phyloP scores from a whole-genome alignment of 2,797 vertebrate species.

The Lates japonicus region DNA sequence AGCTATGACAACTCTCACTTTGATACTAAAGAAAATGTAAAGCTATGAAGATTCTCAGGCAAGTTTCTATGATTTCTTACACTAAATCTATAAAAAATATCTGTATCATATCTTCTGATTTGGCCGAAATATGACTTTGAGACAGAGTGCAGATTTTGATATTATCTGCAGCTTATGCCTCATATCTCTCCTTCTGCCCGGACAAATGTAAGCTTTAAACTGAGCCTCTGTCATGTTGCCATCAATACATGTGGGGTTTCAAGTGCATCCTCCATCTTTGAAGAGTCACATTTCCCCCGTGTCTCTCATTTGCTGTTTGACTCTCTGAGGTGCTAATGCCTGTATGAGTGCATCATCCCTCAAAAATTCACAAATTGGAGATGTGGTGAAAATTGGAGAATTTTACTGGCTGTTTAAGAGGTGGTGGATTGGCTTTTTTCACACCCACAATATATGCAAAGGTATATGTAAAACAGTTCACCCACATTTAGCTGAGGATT shows the following conservation, averaged over 20 bases:
- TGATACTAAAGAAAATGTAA: too few species aligned
- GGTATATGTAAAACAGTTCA: not conserved
- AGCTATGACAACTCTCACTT: not conserved
- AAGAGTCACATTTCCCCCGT: conserved; percentile 51
- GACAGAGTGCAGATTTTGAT: too few species aligned
- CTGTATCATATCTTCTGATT: too few species aligned
- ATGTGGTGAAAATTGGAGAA: not conserved
- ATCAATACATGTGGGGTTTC: conserved; percentile 19
- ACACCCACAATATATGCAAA: conserved; percentile 11
- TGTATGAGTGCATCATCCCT: conserved; percentile 28
- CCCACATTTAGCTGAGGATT: not conserved
- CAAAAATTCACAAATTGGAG: not conserved
- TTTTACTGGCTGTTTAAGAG: conserved; percentile 28
- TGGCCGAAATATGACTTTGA: too few species aligned
- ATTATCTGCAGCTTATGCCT: too few species aligned
- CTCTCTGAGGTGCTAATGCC: conserved; percentile 53
- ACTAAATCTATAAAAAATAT: too few species aligned
- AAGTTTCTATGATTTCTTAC: too few species aligned
- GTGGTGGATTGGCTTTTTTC: conserved; percentile 36
- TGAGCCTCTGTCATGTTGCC: not conserved
- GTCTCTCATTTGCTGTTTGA: conserved; percentile 47
- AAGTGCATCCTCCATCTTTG: conserved; percentile 49
- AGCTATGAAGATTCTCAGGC: too few species aligned
- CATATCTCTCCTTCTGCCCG: too few species aligned
- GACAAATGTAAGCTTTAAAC: too few species aligned